Conservation (phyloP, 2,113 vertebrate genomes). For the Scolopax mira region DNA sequence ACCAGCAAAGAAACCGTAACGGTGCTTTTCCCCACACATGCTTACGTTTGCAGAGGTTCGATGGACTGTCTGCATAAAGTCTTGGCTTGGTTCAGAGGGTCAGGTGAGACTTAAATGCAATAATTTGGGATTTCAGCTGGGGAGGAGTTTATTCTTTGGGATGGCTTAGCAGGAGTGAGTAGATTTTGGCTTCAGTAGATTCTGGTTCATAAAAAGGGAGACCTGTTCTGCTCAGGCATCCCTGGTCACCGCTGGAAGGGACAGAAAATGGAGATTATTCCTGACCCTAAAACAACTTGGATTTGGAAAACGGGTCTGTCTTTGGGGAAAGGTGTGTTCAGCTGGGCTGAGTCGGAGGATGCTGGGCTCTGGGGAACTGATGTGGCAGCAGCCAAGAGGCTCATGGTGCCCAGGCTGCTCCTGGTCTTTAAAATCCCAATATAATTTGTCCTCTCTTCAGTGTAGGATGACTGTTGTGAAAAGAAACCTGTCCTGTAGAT, state of each 20-base stretch:
- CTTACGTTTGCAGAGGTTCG: fast-evolving
- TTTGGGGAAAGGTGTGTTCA: background rate
- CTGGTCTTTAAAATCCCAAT: background rate
- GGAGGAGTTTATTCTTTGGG: background rate
- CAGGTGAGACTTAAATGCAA: background rate
- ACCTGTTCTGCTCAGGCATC: background rate
- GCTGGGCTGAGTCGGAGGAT: background rate
- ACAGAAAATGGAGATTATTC: background rate
- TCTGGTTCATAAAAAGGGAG: background rate
- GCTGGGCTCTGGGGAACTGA: background rate
- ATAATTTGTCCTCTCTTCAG: background rate
- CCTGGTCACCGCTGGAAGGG: background rate
- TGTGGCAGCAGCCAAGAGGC: background rate
- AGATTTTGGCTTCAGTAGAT: background rate
- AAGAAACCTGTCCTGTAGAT: background rate
- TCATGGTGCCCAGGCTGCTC: background rate
- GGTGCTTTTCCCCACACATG: fast-evolving
- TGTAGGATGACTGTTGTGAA: fast-evolving
- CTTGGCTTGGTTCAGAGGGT: background rate
- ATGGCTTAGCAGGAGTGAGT: background rate
- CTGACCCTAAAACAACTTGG: background rate
- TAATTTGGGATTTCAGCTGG: background rate
- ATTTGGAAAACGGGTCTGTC: background rate
- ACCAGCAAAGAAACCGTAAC: background rate
- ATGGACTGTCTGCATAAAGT: background rate